Base-by-base conservation (phyloP, 1,140 invertebrate species). In the Zaprionus davidi region DNA sequence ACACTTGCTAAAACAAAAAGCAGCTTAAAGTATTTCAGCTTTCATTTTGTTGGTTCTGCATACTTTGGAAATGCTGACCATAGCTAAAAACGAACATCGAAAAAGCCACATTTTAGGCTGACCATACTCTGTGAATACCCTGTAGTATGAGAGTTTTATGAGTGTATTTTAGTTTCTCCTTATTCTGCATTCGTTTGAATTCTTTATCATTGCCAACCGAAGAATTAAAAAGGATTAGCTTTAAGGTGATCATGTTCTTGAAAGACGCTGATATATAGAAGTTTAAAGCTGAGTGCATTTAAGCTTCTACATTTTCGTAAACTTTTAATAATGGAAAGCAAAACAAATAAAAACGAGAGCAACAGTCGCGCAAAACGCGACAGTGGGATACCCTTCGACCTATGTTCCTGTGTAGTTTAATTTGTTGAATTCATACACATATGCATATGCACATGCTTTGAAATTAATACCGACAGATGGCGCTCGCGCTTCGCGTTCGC, bases 11-110 rank as follows among this genome's bases (percentile, higher is more conserved):
- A 83, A 72, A 65, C 51, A 64, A 64, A 84, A 83, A 83, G 81
- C 73, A 38, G 81, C 81, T 83, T 83, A 83, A 83, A 83, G 77
- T 51, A 71, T 59, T 76, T 65, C 34, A 71, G 66, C 51, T 59
- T 76, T 83, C 59, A 68, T 83, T 58, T 49, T 60, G 17, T 49
- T 53, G 1, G 13, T 58, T 24, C 63, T 53, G 38, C 70, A 46
- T 46, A 17, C 34, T 15, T 11, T 34, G 46, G 20, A 24, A 51
- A 24, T 24, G 65, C 34, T 51, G 75, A 15, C 38, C 57, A 13
- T 36, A 71, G 55, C 38, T 3, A 71, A 79, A 28, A 31, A 0
- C 6, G 20, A 13, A 2, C 22, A 17, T 3, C 31, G 0, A 20
- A 58, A n/a, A 9, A 15, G 1, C 5, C 11, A 44, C 6, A 46